phyloP scores from a whole-genome alignment of 2,888 invertebrate genomes.

The Andrena fulva region DNA sequence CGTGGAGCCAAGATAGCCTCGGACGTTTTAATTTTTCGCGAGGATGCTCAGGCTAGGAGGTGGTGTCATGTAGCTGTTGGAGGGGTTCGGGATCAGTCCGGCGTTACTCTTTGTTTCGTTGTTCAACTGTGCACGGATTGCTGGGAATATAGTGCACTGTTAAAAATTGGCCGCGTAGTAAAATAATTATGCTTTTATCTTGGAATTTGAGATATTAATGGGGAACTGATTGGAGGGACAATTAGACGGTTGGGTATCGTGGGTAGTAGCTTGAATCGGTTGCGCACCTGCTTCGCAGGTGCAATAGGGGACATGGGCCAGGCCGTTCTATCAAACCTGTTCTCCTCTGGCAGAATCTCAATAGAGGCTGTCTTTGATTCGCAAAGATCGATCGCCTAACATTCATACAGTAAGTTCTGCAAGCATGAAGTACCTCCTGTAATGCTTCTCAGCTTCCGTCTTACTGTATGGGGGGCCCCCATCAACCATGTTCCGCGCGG shows the following conservation, averaged over 20 bases:
- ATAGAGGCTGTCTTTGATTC: conserved; percentile 39
- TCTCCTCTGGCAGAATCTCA: conserved; percentile 54
- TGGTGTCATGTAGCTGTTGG: neutral
- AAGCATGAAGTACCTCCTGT: conserved; percentile 1
- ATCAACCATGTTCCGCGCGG: neutral
- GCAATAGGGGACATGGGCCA: conserved; percentile 56
- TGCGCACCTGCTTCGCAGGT: conserved; percentile 69
- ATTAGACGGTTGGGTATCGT: conserved; percentile 72
- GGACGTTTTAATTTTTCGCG: conserved; percentile 15
- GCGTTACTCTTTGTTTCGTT: too few species aligned
- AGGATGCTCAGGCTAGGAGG: neutral
- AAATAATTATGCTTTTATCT: too few species aligned
- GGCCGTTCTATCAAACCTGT: conserved; percentile 64
- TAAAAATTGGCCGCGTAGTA: neutral
- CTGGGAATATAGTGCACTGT: neutral
- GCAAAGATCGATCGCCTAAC: neutral
- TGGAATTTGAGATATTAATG: too few species aligned
- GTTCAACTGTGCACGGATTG: neutral
- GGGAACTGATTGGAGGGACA: conserved; percentile 15
- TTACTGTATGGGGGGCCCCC: neutral
- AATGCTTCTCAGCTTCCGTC: neutral
- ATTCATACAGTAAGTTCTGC: neutral
- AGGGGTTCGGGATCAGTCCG: neutral
- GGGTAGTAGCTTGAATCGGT: conserved; percentile 59
- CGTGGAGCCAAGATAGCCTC: neutral